Conservation (phyloP, 2,797 vertebrate species). For the Anableps anableps region DNA sequence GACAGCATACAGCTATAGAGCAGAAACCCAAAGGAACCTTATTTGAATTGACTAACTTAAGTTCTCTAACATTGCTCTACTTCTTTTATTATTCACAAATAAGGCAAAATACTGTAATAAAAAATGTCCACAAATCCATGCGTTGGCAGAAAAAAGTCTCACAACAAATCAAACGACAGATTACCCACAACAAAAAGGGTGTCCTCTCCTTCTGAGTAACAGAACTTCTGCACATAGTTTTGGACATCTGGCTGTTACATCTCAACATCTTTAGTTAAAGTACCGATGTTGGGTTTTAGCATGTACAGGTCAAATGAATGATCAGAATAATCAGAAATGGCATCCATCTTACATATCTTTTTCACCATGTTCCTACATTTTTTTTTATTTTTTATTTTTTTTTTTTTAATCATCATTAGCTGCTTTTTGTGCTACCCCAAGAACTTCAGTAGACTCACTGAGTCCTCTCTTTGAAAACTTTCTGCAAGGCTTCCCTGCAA, state of each 20-base stretch:
- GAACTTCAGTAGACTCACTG: not conserved
- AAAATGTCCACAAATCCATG: not conserved
- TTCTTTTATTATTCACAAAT: not conserved
- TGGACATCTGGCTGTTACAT: not conserved
- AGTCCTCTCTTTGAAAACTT: not conserved
- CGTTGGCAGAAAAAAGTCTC: not conserved
- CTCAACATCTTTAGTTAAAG: not conserved
- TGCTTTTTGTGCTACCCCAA: not conserved
- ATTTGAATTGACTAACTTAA: not conserved
- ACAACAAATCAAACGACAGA: not conserved
- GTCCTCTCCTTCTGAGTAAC: not conserved
- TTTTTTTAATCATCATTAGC: not conserved
- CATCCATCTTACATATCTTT: not conserved
- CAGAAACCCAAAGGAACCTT: not conserved
- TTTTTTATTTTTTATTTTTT: too few species aligned
- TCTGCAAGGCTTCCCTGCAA: not conserved
- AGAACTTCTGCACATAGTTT: not conserved
- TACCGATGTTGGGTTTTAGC: not conserved
- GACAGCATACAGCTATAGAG: not conserved
- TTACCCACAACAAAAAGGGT: not conserved
- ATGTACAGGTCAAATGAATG: not conserved
- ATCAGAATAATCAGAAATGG: not conserved
- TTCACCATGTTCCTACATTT: not conserved
- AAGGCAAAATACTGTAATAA: not conserved
- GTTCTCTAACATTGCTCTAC: not conserved